Evolutionary conservation across 2,888 invertebrate species (phyloP), one percentile per base, ranked within the genome.

Genomic region (Ethmia dodecea): DNA sequence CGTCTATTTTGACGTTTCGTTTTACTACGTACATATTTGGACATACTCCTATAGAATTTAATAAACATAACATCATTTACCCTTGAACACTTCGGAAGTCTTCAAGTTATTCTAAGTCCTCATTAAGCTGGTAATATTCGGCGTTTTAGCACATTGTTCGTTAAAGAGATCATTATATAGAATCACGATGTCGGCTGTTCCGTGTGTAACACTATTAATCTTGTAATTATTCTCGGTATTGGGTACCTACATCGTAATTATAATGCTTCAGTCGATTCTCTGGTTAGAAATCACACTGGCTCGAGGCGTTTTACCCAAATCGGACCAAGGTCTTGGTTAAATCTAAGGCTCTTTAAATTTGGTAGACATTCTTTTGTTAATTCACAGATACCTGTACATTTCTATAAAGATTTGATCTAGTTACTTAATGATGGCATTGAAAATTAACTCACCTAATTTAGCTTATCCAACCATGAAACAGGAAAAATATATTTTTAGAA

Each of bases 11-110:
- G n/a, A n/a, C n/a, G n/a, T n/a, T n/a, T n/a, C n/a, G n/a, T n/a
- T n/a, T n/a, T n/a, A n/a, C n/a, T n/a, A n/a, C n/a, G n/a, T n/a
- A n/a, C n/a, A n/a, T n/a, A n/a, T n/a, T n/a, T n/a, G n/a, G n/a
- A n/a, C n/a, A n/a, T n/a, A n/a, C n/a, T n/a, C n/a, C n/a, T n/a
- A n/a, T n/a, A n/a, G n/a, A 3, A 12, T 27, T 13, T 5, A 13
- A 9, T 28, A 28, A n/a, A 12, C 27, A 6, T 13, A 6, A 27
- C 13, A 8, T 27, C 4, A 11, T 22, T 13, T 22, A 66, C 65
- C 81, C 81, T 83, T 80, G 80, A 70, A 64, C 51, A 62, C 65
- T 71, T 81, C 84, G 81, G 83, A 83, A 81, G 79, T 76, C 63
- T 69, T 73, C 67, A 66, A 59, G 51, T 48, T 42, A 39, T 38